These are phyloP conservation scores for Antitype chi DNA, from an alignment of 2,888 invertebrate genomes.

Conservation along the genomic window DNA sequence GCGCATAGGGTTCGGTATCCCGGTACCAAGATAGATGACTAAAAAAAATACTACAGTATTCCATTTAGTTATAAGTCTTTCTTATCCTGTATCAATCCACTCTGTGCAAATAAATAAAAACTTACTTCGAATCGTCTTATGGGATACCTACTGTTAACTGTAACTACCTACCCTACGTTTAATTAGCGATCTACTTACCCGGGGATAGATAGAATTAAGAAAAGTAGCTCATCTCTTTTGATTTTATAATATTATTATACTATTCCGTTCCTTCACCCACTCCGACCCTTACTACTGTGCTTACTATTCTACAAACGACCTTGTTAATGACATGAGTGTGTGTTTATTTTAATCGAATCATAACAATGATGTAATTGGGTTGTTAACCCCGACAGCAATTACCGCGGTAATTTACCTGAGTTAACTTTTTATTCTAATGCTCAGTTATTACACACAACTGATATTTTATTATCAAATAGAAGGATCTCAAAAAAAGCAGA, in stretches of 20 bases:
- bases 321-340: slow-evolving; percentile 39
- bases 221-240: neutral
- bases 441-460: neutral
- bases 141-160: neutral
- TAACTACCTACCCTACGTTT: neutral
- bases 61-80: too few relatives aligned
- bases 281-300: slow-evolving; percentile 2
- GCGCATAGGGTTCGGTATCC: neutral
- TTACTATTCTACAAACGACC: slow-evolving; percentile 31
- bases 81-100: neutral
- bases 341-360: slow-evolving; percentile 38
- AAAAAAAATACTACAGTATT: neutral
- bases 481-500: neutral
- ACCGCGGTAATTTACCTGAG: neutral
- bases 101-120: slow-evolving; percentile 10
- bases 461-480: slow-evolving; percentile 9
- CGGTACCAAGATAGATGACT: neutral
- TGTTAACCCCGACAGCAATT: slow-evolving; percentile 19
- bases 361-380: slow-evolving; percentile 40
- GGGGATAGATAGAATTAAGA: neutral
- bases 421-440: neutral
- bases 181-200: neutral
- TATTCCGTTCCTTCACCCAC: neutral
- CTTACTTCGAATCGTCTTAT: neutral
- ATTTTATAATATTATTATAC: neutral